Evolutionary conservation across 2,797 vertebrate genomes (phyloP).

Genomic region (Paedocypris micromegethes): DNA sequence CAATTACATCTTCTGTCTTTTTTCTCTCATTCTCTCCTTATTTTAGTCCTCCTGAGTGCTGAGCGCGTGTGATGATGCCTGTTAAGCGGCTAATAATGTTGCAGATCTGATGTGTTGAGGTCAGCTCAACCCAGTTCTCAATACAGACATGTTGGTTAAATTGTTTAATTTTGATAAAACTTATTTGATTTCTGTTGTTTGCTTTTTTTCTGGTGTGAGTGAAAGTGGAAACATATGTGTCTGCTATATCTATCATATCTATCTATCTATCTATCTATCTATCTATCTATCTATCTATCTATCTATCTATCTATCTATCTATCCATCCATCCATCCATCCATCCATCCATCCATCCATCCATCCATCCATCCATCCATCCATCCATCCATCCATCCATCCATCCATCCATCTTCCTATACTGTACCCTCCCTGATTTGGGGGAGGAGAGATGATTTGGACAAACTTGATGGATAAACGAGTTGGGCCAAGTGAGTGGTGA

Average conservation of each 20-base stretch:
- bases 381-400: no score
- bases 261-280: no score
- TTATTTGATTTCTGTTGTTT: no score
- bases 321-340: no score
- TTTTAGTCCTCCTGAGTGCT: conserved; percentile 33
- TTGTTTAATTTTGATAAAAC: background rate
- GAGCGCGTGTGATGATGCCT: conserved; percentile 25
- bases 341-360: no score
- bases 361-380: no score
- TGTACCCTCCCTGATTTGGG: background rate
- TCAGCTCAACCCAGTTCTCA: conserved; percentile 24
- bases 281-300: no score
- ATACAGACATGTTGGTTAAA: conserved; percentile 8
- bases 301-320: no score
- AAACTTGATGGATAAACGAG: conserved; percentile 1
- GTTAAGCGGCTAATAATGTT: conserved; percentile 32
- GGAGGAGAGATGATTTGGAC: background rate
- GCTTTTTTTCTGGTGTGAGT: no score
- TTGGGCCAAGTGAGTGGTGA: background rate
- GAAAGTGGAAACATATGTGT: no score
- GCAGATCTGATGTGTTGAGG: conserved; percentile 11
- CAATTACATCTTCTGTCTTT: conserved; percentile 40
- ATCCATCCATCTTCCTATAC: background rate
- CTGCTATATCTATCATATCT: no score
- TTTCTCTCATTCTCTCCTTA: conserved; percentile 25